phyloP scores from a whole-genome alignment of 2,113 vertebrate genomes.

The Elephas maximus region DNA sequence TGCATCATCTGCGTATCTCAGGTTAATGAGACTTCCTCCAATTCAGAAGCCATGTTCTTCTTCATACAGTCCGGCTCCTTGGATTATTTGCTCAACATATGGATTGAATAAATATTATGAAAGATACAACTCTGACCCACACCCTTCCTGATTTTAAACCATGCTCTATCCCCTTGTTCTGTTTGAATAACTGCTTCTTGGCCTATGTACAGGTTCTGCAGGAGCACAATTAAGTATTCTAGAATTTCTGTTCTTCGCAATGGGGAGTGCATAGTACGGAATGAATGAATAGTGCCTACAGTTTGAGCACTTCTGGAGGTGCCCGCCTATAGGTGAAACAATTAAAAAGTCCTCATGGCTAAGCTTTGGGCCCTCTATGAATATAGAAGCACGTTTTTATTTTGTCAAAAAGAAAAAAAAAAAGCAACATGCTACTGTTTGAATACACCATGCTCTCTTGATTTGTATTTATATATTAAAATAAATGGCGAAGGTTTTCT shows the following conservation, averaged over 20 bases:
- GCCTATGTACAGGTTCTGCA: background rate
- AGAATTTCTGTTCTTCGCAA: background rate
- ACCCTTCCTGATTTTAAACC: background rate
- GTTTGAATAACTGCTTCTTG: background rate
- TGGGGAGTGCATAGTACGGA: background rate
- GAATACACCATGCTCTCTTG: background rate
- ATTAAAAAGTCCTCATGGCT: background rate
- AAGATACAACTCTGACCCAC: background rate
- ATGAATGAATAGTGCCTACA: background rate
- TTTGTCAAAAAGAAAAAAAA: background rate
- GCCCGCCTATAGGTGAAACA: background rate
- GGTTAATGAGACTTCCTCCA: background rate
- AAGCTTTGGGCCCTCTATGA: background rate
- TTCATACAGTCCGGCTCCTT: background rate
- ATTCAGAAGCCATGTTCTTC: background rate
- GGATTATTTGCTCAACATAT: background rate
- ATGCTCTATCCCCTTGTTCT: background rate
- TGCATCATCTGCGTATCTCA: background rate
- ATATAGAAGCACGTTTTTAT: background rate
- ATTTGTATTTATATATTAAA: conserved; percentile 9
- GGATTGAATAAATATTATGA: background rate
- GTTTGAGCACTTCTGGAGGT: conserved; percentile 5
- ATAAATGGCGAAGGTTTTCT: conserved; percentile 6
- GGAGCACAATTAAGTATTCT: background rate
- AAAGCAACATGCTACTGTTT: background rate